A percentile compares a stretch with the other conserved stretches of the same genome.
phyloP scores from a whole-genome alignment of 2,888 invertebrate genomes.

The Tinea trinotella region DNA sequence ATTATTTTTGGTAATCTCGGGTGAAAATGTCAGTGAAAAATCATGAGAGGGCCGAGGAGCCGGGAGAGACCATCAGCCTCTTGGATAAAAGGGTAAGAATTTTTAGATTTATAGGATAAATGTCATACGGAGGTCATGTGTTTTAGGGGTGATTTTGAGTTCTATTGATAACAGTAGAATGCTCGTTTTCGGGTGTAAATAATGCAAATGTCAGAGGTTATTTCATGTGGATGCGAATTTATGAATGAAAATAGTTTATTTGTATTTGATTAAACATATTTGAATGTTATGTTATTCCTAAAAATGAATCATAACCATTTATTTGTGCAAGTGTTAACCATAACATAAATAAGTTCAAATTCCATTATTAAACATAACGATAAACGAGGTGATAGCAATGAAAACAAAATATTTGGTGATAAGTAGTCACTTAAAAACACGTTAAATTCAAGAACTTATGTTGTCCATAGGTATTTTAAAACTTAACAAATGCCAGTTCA shows the following conservation, averaged over 20 bases:
- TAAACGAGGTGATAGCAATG: too few species aligned
- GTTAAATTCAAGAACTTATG: too few species aligned
- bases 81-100: slow-evolving; percentile 56
- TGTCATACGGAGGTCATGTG: slow-evolving; percentile 12
- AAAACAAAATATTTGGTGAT: too few species aligned
- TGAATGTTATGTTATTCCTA: too few species aligned
- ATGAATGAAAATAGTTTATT: neutral
- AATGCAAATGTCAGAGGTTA: slow-evolving; percentile 8
- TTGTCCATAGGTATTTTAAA: too few species aligned
- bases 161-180: neutral
- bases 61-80: slow-evolving; percentile 49
- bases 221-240: neutral
- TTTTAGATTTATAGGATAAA: neutral
- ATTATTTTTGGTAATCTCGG: neutral
- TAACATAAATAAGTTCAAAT: too few species aligned
- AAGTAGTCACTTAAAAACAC: too few species aligned
- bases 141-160: slow-evolving; percentile 8
- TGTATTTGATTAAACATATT: too few species aligned
- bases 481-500: too few species aligned
- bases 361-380: too few species aligned
- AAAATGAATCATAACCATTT: too few species aligned
- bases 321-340: too few species aligned
- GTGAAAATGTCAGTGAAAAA: slow-evolving; percentile 41
- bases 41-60: slow-evolving; percentile 29
- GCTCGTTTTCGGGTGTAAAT: neutral